Percentiles rank a stretch among this genome's conserved stretches.
Conservation (phyloP, 2,888 invertebrate genomes). For the Venusia cambrica region DNA sequence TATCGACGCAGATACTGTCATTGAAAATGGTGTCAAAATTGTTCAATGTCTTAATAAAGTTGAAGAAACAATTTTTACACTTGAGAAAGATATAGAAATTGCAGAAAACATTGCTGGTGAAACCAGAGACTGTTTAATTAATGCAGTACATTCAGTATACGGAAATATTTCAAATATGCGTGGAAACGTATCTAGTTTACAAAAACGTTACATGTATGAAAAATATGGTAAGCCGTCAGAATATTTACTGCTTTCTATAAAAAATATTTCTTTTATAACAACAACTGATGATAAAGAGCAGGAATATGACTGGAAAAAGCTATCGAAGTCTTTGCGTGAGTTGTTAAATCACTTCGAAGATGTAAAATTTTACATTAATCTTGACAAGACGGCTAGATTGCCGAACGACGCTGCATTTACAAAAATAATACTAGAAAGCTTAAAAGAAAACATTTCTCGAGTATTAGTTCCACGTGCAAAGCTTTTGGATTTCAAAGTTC, state of each 20-base stretch:
- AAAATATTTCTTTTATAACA: slow-evolving; percentile 44
- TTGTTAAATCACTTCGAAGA: slow-evolving; percentile 71
- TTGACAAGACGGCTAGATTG: slow-evolving; percentile 71
- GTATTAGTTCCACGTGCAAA: slow-evolving; percentile 34
- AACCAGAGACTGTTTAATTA: slow-evolving; percentile 59
- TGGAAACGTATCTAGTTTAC: slow-evolving; percentile 69
- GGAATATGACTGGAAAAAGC: slow-evolving; percentile 43
- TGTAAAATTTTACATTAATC: slow-evolving; percentile 70
- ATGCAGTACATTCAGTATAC: slow-evolving; percentile 74
- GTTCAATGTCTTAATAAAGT: slow-evolving; percentile 60
- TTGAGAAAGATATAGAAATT: slow-evolving; percentile 57
- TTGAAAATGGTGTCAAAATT: slow-evolving; percentile 65
- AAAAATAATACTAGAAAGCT: slow-evolving; percentile 59
- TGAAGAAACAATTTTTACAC: slow-evolving; percentile 64
- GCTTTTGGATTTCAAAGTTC: slow-evolving; percentile 29
- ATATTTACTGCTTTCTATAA: slow-evolving; percentile 53
- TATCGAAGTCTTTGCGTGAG: slow-evolving; percentile 57
- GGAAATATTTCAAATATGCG: slow-evolving; percentile 77
- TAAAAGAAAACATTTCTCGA: slow-evolving; percentile 45
- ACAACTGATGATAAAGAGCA: slow-evolving; percentile 28
- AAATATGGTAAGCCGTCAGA: slow-evolving; percentile 69
- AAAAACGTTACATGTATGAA: slow-evolving; percentile 66
- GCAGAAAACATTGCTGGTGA: slow-evolving; percentile 39
- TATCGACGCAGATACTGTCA: slow-evolving; percentile 51
- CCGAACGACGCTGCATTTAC: slow-evolving; percentile 69